A percentile compares a stretch with the other conserved stretches of the same genome.
These are phyloP conservation scores for Anhinga rufa DNA, from an alignment of 2,113 vertebrate genomes.

Conservation along the genomic window DNA sequence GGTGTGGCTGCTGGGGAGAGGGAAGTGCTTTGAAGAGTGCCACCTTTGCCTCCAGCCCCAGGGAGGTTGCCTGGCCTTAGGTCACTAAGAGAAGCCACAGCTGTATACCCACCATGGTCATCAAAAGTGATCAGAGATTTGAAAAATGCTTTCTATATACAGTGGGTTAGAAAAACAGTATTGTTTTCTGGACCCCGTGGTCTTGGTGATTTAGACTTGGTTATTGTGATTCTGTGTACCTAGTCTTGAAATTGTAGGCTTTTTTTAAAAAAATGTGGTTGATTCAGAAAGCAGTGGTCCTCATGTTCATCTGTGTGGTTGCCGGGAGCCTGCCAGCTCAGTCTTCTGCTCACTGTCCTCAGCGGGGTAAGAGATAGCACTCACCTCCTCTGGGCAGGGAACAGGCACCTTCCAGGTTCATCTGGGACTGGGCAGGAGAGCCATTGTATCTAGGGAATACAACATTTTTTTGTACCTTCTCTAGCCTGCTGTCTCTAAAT, in stretches of 20 bases:
- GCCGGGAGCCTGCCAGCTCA: not conserved
- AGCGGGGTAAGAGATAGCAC: not conserved
- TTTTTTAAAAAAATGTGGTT: not conserved
- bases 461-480: not conserved
- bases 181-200: not conserved
- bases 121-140: not conserved
- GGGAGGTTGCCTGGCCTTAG: not conserved
- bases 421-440: not conserved
- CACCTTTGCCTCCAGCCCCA: not conserved
- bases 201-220: not conserved
- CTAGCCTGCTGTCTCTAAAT: not conserved
- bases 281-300: not conserved
- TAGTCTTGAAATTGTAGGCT: not conserved
- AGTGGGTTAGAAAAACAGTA: not conserved
- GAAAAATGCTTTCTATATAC: not conserved
- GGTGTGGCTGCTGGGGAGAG: slow-evolving; percentile 28
- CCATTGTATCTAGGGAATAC: not conserved
- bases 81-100: not conserved
- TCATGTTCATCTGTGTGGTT: not conserved
- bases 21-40: slow-evolving; percentile 35
- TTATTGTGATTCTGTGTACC: not conserved
- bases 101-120: not conserved
- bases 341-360: not conserved
- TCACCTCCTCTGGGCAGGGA: not conserved
- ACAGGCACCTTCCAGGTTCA: not conserved